These are phyloP conservation scores for Eueides isabella DNA, from an alignment of 1,140 invertebrate genomes.

Conservation along the genomic window DNA sequence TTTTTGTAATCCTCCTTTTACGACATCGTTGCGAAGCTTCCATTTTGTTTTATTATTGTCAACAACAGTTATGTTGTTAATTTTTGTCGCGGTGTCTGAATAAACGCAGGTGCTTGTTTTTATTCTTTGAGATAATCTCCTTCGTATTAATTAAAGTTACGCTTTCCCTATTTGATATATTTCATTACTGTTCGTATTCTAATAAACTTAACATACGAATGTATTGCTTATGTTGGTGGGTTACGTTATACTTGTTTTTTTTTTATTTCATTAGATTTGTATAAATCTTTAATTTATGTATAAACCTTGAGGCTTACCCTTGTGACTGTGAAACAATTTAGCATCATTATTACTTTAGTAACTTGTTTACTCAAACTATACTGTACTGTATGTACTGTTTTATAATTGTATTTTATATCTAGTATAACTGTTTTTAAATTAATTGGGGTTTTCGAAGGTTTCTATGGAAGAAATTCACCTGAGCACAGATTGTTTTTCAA, in stretches of 20 bases:
- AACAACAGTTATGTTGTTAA: slow-evolving; percentile 22
- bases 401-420: neutral
- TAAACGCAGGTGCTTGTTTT: slow-evolving; percentile 18
- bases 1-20: slow-evolving; percentile 21
- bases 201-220: neutral
- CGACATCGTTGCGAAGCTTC: slow-evolving; percentile 21
- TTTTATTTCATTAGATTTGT: neutral
- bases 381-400: neutral
- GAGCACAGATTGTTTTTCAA: neutral
- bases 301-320: neutral
- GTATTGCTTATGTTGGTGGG: neutral
- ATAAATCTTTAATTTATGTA: slow-evolving; percentile 6
- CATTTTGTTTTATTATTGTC: slow-evolving; percentile 24
- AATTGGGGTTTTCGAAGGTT: neutral
- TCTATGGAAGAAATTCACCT: slow-evolving; percentile 28
- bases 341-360: neutral
- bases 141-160: slow-evolving; percentile 3
- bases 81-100: slow-evolving; percentile 18
- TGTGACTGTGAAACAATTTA: neutral
- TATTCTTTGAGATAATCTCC: slow-evolving; percentile 4
- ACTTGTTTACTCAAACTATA: neutral
- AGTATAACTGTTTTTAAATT: no score
- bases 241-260: neutral
- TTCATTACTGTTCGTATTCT: neutral
- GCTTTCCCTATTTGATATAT: neutral